These are phyloP conservation scores for Drosophila affinis DNA, from an alignment of 2,888 invertebrate species.

Conservation along the genomic window DNA sequence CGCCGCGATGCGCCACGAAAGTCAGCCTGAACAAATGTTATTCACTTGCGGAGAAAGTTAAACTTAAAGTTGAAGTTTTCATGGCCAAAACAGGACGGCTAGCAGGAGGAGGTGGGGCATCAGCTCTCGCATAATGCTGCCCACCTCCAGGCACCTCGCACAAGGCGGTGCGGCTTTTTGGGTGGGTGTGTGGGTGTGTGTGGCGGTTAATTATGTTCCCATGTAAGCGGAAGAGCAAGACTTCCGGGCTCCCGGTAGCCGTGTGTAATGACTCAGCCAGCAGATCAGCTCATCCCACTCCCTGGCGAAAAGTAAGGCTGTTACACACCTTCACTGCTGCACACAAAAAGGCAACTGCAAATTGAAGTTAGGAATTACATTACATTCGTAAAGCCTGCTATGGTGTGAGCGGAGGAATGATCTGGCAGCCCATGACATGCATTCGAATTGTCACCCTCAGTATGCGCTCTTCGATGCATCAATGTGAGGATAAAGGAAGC, in stretches of 20 bases:
- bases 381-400: too few relatives aligned
- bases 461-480: too few relatives aligned
- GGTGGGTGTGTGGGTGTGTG: too few relatives aligned
- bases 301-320: too few relatives aligned
- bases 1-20: slow-evolving; percentile 13
- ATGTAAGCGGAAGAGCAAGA: slow-evolving; percentile 24
- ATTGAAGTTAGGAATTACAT: too few relatives aligned
- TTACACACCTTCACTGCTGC: too few relatives aligned
- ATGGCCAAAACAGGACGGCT: slow-evolving; percentile 8
- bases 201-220: slow-evolving; percentile 49
- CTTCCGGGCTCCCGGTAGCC: slow-evolving; percentile 17
- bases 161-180: slow-evolving; percentile 39
- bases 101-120: slow-evolving; percentile 16
- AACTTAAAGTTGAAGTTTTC: slow-evolving; percentile 27
- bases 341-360: too few relatives aligned
- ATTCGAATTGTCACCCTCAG: too few relatives aligned
- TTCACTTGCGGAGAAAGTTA: slow-evolving; percentile 19
- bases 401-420: too few relatives aligned
- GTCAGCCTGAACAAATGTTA: slow-evolving; percentile 15
- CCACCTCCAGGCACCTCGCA: slow-evolving; percentile 27
- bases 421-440: too few relatives aligned
- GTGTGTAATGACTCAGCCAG: slow-evolving; percentile 13
- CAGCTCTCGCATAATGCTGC: slow-evolving; percentile 43
- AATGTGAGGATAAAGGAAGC: background rate
- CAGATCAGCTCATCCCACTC: background rate